Evolutionary conservation across 2,888 invertebrate species (phyloP), one percentile per base, ranked within the genome.

Genomic region (Diadegma fenestrale): DNA sequence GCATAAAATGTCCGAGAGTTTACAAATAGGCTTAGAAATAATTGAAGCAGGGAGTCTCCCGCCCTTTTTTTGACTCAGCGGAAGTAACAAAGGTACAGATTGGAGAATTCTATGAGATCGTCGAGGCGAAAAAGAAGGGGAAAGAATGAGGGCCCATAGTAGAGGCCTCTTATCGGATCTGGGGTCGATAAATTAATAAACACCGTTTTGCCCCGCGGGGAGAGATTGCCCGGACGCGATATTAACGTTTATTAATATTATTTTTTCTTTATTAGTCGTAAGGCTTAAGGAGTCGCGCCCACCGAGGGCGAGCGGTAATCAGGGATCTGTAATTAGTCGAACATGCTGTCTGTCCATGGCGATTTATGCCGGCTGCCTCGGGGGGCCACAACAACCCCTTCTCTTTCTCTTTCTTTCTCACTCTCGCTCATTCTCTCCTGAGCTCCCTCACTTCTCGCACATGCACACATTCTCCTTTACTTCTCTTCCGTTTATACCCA

Each of bases 261-360:
- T 92, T 91, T 92, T 91, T 90, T 91, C 89, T 92, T 92, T 92
- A 92, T 93, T 92, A 91, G 90, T 84, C 84, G 82, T 83, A 71
- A 79, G 37, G 77, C 66, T 84, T 81, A 82, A 88, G 89, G 87
- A 86, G 90, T 90, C 89, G 89, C 90, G 90, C 91, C 90, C 91
- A 90, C 91, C 90, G 72, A 78, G 79, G 80, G 82, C 82, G 82
- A 76, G 80, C 84, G 91, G 92, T 93, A 92, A 93, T 92, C 91
- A 91, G 89, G 90, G 90, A 93, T 92, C 92, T 93, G 93, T 92
- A 93, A 93, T 93, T 93, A 93, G 92, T 90, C 88, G 92, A 91
- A 92, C 92, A 92, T 91, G 91, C 90, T 91, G 91, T 91, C 92
- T 90, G 91, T 92, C 91, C 90, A 87, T 90, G 87, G 90, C 89